Conservation (phyloP, 2,113 vertebrate genomes). For the Lophura nycthemera region DNA sequence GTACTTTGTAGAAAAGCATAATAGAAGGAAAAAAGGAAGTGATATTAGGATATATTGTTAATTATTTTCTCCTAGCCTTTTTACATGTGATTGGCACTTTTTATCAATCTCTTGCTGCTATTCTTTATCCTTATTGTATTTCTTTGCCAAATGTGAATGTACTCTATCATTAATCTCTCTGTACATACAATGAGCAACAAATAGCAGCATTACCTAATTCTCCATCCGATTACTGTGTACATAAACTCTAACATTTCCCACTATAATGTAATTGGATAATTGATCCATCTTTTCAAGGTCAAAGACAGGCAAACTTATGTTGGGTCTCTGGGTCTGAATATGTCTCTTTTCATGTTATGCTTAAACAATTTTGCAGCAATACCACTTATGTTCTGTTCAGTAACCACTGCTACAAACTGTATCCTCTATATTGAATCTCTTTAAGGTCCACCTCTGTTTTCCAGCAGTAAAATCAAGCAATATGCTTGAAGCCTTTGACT, state of each 20-base stretch:
- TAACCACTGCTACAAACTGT: neutral
- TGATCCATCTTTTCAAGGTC: slow-evolving; percentile 41
- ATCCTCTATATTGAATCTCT: neutral
- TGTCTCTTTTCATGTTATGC: neutral
- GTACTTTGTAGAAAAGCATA: neutral
- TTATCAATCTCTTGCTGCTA: slow-evolving; percentile 31
- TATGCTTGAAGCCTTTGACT: neutral
- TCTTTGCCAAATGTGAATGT: neutral
- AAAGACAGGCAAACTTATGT: neutral
- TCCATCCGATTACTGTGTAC: slow-evolving; percentile 20
- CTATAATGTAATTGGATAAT: slow-evolving; percentile 21
- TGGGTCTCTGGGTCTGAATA: neutral
- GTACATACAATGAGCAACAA: slow-evolving; percentile 30
- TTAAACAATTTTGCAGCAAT: neutral
- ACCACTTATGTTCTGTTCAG: neutral
- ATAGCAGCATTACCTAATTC: slow-evolving; percentile 36
- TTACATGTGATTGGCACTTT: slow-evolving; percentile 2
- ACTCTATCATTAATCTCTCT: neutral
- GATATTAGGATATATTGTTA: slow-evolving; percentile 16
- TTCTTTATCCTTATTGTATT: slow-evolving; percentile 21
- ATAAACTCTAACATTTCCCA: slow-evolving; percentile 22
- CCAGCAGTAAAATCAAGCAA: neutral
- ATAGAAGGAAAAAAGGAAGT: slow-evolving; percentile 24
- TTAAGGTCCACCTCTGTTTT: neutral
- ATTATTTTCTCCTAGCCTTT: neutral